Conservation (phyloP, 2,888 invertebrate genomes). For the Fragum whitleyi region DNA sequence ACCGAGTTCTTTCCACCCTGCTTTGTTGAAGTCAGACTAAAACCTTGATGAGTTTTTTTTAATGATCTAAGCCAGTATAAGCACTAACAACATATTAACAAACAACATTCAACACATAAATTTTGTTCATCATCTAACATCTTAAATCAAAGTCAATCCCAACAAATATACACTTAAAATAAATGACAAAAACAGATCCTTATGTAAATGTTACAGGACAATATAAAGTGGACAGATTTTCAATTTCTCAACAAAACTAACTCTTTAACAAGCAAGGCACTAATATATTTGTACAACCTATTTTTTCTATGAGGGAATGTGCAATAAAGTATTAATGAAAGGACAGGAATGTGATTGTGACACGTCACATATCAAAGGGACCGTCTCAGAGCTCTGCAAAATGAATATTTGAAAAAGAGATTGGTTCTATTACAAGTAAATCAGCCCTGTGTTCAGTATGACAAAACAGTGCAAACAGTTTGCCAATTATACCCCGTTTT, state of each 20-base stretch:
- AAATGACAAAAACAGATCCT: background rate
- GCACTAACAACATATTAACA: background rate
- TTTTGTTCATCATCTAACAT: background rate
- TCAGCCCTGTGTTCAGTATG: too few relatives aligned
- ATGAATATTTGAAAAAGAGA: too few relatives aligned
- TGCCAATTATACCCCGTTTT: too few relatives aligned
- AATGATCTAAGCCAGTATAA: background rate
- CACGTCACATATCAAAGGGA: too few relatives aligned
- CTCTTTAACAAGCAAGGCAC: background rate
- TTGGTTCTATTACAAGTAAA: too few relatives aligned
- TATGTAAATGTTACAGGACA: background rate
- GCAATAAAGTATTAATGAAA: too few relatives aligned
- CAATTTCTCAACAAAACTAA: conserved; percentile 4
- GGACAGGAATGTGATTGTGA: too few relatives aligned
- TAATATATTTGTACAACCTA: background rate
- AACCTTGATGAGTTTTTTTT: too few relatives aligned
- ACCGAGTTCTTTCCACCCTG: too few relatives aligned
- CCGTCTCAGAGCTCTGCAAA: too few relatives aligned
- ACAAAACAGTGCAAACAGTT: too few relatives aligned
- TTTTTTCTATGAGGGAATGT: background rate
- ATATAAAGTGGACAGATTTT: background rate
- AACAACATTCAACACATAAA: background rate
- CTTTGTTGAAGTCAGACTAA: too few relatives aligned
- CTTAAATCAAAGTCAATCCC: background rate
- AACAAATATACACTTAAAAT: background rate